These are phyloP conservation scores for Gouania willdenowi DNA, from an alignment of 2,797 vertebrate species.

Conservation along the genomic window DNA sequence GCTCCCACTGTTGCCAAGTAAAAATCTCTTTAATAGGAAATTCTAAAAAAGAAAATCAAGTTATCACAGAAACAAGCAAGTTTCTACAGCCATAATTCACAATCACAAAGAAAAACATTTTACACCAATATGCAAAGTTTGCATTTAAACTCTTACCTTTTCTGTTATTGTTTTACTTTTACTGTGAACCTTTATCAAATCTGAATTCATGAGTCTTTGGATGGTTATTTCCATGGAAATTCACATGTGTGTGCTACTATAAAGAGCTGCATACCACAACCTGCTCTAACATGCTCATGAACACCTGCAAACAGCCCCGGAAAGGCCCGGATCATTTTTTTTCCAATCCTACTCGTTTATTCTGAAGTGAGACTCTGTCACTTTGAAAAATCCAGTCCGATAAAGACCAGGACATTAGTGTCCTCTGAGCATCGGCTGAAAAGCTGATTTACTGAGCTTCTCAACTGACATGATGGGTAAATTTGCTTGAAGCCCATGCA, in stretches of 20 bases:
- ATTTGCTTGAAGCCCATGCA: slow-evolving; percentile 57
- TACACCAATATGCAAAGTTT: too few species aligned
- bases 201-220: slow-evolving; percentile 1
- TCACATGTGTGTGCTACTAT: background rate
- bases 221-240: background rate
- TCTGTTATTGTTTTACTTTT: too few species aligned
- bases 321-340: slow-evolving; percentile 1
- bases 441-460: slow-evolving; percentile 48
- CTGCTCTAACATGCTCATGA: slow-evolving; percentile 40
- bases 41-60: background rate
- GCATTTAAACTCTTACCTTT: too few species aligned
- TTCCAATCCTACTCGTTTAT: slow-evolving; percentile 10
- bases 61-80: background rate
- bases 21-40: slow-evolving; percentile 19
- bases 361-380: slow-evolving; percentile 14
- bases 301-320: slow-evolving; percentile 10
- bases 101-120: too few species aligned
- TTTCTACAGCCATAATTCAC: too few species aligned
- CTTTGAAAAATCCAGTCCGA: slow-evolving; percentile 29
- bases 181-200: slow-evolving; percentile 1
- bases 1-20: slow-evolving; percentile 17
- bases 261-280: slow-evolving; percentile 31
- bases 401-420: slow-evolving; percentile 38
- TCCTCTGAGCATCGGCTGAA: slow-evolving; percentile 41
- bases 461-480: slow-evolving; percentile 47